Evolutionary conservation across 2,797 vertebrate genomes (phyloP), one percentile per base, ranked within the genome.

Genomic region (Scleropages formosus): DNA sequence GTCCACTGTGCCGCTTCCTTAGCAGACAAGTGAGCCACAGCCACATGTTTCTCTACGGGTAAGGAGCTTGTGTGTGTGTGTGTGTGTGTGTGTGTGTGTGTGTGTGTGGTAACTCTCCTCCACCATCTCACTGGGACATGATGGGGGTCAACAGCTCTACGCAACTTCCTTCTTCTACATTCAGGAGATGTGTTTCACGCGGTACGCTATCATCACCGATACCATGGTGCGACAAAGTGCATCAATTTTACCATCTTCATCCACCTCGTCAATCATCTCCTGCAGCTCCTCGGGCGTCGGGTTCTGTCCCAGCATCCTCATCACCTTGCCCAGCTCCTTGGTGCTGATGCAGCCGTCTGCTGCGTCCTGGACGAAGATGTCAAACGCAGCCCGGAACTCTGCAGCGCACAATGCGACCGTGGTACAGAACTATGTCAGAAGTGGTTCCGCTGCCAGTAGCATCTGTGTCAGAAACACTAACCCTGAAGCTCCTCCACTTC

Each of bases 241-340:
- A 6, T 31, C 31, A 39, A 31, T 6, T 85, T 94, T 84, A 98
- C 98, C 98, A 0, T 99, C 98, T 83, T 99, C 98, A 59, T 99
- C 98, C 91, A 99, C 98, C 82, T 99, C 98, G 0, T 99, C 97
- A 15, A 99, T 99, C 96, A 99, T 99, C 90, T 98, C 98, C 89
- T 99, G 96, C 81, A 99, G 94, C 89, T 99, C 98, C 82, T 99
- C 96, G 0, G 96, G 96, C 0, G 96, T 98, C 75, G 98, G 98
- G 87, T 98, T 98, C 90, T 99, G 98, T 22, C 98, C 97, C 44
- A 93, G 90, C 97, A 99, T 99, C 85, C 92, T 89, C 91, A 94
- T 91, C 76, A 94, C 93, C 83, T 93, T 94, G 24, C 93, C 93
- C 74, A 94, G 86, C 84, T 94, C 93, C 82, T 94, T 93, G 81